Evolutionary conservation across 2,888 invertebrate species (phyloP), one percentile per base, ranked within the genome.

Genomic region (Brassicogethes aeneus): DNA sequence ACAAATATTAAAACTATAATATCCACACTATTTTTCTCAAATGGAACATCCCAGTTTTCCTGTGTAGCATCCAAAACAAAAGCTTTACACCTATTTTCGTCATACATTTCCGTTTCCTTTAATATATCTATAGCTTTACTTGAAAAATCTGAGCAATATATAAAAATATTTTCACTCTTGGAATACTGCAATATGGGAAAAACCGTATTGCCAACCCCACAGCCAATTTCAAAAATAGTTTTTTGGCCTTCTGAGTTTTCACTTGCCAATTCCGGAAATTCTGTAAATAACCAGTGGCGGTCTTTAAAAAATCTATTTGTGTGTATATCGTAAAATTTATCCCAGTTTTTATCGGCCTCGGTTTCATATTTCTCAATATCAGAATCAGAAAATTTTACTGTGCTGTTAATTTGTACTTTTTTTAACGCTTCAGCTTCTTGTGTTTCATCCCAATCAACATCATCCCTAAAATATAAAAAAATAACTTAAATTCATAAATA

Each of bases 251-350:
- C 52, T 50, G 66, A 53, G n/a, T n/a, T n/a, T 37, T 47, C 45
- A 33, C 29, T 40, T 2, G 82, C 82, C 17, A 97, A 68, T 69
- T 97, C 97, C 1, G 95, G 91, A 65, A 97, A 97, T 68, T 99
- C 97, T 0, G 93, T 95, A 59, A 95, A 91, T 1, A 99, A 70
- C 97, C 97, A 97, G 62, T 96, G 89, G 1, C 99, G 76, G 62
- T 97, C 95, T 72, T 96, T 95, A 64, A 96, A 94, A 70, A 99
- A 99, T 53, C 90, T 83, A 62, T 95, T 93, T 59, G 89, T 82
- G 67, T 96, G 96, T 44, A 87, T 78, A 45, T 78, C 78, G 69
- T 96, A 96, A 66, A 96, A 96, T 5, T 80, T 74, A 70, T 96
- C 80, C 96, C 96, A 96, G 64, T 80, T 85, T 60, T 80, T 77